phyloP scores from a whole-genome alignment of 2,113 vertebrate species.

The Leuciscus idus region DNA sequence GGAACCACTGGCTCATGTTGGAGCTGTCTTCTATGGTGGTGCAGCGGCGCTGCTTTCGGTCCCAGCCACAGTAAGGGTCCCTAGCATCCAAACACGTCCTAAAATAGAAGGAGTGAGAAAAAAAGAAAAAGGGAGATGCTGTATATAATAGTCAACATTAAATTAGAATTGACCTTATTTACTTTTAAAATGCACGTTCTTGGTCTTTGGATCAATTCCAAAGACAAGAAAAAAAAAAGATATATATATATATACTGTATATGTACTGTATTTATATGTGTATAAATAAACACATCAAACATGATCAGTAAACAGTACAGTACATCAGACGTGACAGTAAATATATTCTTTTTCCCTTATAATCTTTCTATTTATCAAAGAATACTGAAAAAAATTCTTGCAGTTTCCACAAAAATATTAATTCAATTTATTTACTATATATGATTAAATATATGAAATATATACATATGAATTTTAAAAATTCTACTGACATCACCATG shows the following conservation, averaged over 20 bases:
- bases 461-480: background rate
- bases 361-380: background rate
- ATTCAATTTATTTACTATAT: background rate
- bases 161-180: background rate
- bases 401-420: background rate
- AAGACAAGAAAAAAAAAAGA: background rate
- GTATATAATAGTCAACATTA: background rate
- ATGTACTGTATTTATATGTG: too few species aligned
- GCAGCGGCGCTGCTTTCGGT: slow-evolving; percentile 89
- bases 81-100: slow-evolving; percentile 92
- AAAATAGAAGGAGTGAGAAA: slow-evolving; percentile 32
- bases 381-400: background rate
- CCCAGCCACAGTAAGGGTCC: slow-evolving; percentile 98
- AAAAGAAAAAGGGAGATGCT: background rate
- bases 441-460: too few species aligned
- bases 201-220: background rate
- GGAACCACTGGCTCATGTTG: slow-evolving; percentile 98
- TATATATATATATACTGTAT: too few species aligned
- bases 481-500: background rate
- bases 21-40: slow-evolving; percentile 95
- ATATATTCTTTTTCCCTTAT: background rate
- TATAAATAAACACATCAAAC: too few species aligned
- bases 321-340: background rate
- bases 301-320: too few species aligned
- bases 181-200: background rate